Evolutionary conservation across 2,888 invertebrate species (phyloP).

Genomic region (Drosophila kanekoi): DNA sequence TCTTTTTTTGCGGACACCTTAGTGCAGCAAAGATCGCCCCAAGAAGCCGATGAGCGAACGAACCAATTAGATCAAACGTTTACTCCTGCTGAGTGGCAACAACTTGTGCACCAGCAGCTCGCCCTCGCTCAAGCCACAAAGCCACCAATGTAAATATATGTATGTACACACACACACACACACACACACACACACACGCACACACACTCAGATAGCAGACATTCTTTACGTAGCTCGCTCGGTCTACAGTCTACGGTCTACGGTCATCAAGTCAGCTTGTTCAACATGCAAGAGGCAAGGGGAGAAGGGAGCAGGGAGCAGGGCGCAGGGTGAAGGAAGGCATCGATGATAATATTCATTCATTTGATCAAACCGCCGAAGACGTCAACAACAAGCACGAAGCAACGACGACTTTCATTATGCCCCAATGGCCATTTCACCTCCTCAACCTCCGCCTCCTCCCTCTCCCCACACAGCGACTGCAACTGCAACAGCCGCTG

Average conservation of each 20-base stretch:
- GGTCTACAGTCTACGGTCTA: conserved; percentile 59
- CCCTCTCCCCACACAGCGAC: conserved; percentile 3
- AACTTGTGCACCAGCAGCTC: conserved; percentile 48
- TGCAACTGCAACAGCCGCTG: conserved; percentile 18
- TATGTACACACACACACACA: conserved; percentile 14
- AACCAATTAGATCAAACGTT: conserved; percentile 82
- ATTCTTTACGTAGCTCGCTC: conserved; percentile 67
- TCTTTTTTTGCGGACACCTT: conserved; percentile 37
- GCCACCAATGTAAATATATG: conserved; percentile 56
- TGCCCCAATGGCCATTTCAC: conserved; percentile 49
- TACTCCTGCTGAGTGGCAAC: conserved; percentile 77
- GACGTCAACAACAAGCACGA: conserved; percentile 63
- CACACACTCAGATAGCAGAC: conserved; percentile 49
- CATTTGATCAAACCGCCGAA: conserved; percentile 82
- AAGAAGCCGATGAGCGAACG: conserved; percentile 54
- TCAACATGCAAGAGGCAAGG: conserved; percentile 60
- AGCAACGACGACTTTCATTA: conserved; percentile 72
- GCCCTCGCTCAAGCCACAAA: conserved; percentile 44
- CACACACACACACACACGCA: conserved; percentile 16
- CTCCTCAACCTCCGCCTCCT: conserved; percentile 17
- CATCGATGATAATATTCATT: conserved; percentile 82
- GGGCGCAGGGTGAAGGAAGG: conserved; percentile 12
- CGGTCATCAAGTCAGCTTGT: conserved; percentile 76
- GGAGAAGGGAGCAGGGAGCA: too few species aligned
- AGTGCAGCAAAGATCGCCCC: conserved; percentile 34